Evolutionary conservation across 2,888 invertebrate genomes (phyloP).

Genomic region (Auanema freiburgensis): DNA sequence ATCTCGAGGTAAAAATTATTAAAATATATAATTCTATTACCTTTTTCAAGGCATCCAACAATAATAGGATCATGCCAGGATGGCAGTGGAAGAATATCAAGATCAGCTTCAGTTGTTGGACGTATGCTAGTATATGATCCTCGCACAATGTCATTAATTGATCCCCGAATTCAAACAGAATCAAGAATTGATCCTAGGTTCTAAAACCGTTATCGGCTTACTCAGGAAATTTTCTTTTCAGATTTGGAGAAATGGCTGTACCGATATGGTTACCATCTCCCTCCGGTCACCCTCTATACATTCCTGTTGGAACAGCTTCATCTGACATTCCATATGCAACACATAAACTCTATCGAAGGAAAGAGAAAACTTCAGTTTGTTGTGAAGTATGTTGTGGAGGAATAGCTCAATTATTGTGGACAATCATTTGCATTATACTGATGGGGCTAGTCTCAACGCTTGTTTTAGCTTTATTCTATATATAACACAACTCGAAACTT

Average conservation of each 20-base stretch:
- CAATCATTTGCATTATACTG: slow-evolving; percentile 18
- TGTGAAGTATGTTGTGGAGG: slow-evolving; percentile 20
- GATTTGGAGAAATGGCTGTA: slow-evolving; percentile 14
- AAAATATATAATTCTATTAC: background rate
- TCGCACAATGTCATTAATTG: slow-evolving; percentile 19
- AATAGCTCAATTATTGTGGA: slow-evolving; percentile 17
- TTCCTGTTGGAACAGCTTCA: slow-evolving; percentile 15
- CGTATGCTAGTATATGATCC: slow-evolving; percentile 21
- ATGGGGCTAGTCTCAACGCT: slow-evolving; percentile 15
- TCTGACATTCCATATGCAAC: slow-evolving; percentile 9
- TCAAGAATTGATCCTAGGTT: no score
- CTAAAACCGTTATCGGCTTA: no score
- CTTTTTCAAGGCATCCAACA: background rate
- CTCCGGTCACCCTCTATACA: slow-evolving; percentile 14
- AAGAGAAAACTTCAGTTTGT: slow-evolving; percentile 8
- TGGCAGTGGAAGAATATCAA: slow-evolving; percentile 2
- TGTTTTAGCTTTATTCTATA: slow-evolving; percentile 18
- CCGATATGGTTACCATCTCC: slow-evolving; percentile 19
- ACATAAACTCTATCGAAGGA: slow-evolving; percentile 2
- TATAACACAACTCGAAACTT: slow-evolving; percentile 5
- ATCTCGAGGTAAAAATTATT: slow-evolving; percentile 14
- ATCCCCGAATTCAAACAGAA: slow-evolving; percentile 9
- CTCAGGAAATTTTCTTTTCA: background rate
- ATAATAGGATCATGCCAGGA: background rate
- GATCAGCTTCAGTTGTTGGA: slow-evolving; percentile 15